These are phyloP conservation scores for Potamarius usumacintae DNA, from an alignment of 2,113 vertebrate species.

Conservation along the genomic window DNA sequence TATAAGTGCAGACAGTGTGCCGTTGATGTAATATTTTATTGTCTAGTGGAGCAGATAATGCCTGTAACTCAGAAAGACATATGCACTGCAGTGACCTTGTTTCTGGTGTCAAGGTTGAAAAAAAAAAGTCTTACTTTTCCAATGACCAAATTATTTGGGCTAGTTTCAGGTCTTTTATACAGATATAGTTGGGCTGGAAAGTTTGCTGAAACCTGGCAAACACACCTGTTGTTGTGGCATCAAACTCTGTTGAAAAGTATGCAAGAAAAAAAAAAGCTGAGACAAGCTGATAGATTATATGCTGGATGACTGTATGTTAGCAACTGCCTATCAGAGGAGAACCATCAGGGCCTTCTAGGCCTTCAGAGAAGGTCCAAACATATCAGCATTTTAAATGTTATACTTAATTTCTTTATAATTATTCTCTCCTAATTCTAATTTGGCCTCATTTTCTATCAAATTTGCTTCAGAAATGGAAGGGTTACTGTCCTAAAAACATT, in stretches of 20 bases:
- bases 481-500: no score
- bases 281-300: neutral
- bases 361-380: no score
- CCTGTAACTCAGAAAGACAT: neutral
- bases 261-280: neutral
- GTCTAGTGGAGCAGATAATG: neutral
- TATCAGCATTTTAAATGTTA: no score
- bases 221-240: neutral
- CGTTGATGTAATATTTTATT: neutral
- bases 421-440: no score
- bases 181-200: neutral
- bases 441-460: no score
- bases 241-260: neutral
- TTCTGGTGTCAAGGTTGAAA: neutral
- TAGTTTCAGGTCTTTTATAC: neutral
- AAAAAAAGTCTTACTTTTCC: neutral
- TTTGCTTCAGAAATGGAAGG: no score
- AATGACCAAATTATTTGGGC: neutral
- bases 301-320: neutral
- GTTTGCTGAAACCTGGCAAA: neutral
- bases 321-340: neutral
- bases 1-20: neutral
- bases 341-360: no score
- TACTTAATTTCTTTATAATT: no score
- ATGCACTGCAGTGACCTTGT: neutral